phyloP scores from a whole-genome alignment of 2,888 invertebrate genomes.

The Synanthedon andrenaeformis region DNA sequence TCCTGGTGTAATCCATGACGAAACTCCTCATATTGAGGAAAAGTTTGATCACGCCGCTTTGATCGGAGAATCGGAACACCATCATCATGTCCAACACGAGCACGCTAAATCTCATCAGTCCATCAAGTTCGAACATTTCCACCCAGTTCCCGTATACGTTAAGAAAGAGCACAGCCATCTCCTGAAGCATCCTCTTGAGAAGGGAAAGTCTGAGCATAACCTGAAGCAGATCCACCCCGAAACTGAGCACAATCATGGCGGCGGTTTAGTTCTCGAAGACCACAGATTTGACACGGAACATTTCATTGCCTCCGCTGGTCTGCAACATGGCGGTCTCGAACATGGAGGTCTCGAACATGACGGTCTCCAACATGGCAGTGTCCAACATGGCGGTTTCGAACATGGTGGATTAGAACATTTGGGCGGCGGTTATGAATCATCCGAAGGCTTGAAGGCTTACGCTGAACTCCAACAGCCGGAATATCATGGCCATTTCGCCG shows the following conservation, averaged over 20 bases:
- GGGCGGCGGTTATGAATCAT: constrained; percentile 38
- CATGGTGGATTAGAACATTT: constrained; percentile 20
- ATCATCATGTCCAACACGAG: constrained; percentile 73
- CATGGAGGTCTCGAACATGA: constrained; percentile 26
- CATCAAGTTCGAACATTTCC: constrained; percentile 77
- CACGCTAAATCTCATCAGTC: constrained; percentile 79
- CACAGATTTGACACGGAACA: constrained; percentile 61
- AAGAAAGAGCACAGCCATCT: constrained; percentile 76
- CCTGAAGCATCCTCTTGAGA: constrained; percentile 73
- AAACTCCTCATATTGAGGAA: constrained; percentile 45
- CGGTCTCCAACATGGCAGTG: constrained; percentile 36
- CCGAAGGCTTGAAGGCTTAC: constrained; percentile 48
- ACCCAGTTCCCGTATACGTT: constrained; percentile 76
- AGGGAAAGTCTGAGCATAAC: constrained; percentile 72
- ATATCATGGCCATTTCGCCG: constrained; percentile 35
- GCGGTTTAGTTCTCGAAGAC: constrained; percentile 72
- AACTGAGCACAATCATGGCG: constrained; percentile 69
- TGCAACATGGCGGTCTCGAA: constrained; percentile 27
- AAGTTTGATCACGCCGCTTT: constrained; percentile 47
- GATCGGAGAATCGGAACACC: constrained; percentile 65
- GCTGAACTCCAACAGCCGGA: constrained; percentile 42
- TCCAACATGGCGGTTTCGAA: constrained; percentile 27
- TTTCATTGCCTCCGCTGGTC: constrained; percentile 18
- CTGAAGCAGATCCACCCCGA: constrained; percentile 73
- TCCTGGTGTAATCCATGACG: constrained; percentile 58